A percentile compares a stretch with the other conserved stretches of the same genome.
Evolutionary conservation across 1,140 invertebrate species (phyloP).

Genomic region (Acromyrmex echinatior): DNA sequence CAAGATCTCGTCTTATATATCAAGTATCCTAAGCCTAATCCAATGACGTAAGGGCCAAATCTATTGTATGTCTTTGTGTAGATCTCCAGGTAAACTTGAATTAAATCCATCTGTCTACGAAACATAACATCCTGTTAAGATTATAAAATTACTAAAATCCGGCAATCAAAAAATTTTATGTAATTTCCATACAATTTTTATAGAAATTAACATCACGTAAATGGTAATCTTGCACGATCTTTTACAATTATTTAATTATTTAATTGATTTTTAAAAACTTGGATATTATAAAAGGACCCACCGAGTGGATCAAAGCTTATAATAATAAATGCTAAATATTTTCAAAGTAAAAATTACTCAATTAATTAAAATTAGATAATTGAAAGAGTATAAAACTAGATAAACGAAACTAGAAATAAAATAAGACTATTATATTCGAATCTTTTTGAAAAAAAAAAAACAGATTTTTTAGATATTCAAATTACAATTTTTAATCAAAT

Average conservation of each 20-base stretch:
- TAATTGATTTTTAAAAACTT: background rate
- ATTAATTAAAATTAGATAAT: slow-evolving; percentile 19
- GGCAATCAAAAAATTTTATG: slow-evolving; percentile 22
- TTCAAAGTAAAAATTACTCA: background rate
- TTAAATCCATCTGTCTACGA: slow-evolving; percentile 69
- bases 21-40: slow-evolving; percentile 83
- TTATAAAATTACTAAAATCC: slow-evolving; percentile 25
- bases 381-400: background rate
- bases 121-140: slow-evolving; percentile 20
- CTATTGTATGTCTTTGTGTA: slow-evolving; percentile 82
- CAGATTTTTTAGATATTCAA: background rate
- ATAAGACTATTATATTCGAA: background rate
- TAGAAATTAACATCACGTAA: background rate
- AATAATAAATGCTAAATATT: slow-evolving; percentile 20
- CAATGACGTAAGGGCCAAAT: slow-evolving; percentile 84
- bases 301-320: background rate
- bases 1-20: slow-evolving; percentile 72
- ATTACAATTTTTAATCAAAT: background rate
- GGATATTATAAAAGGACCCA: background rate
- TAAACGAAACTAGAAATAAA: background rate
- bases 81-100: slow-evolving; percentile 78
- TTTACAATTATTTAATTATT: background rate
- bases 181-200: background rate
- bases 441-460: background rate
- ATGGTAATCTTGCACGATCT: background rate